Base-by-base conservation (phyloP, 2,888 invertebrate species). In the Nudaria mundana region DNA sequence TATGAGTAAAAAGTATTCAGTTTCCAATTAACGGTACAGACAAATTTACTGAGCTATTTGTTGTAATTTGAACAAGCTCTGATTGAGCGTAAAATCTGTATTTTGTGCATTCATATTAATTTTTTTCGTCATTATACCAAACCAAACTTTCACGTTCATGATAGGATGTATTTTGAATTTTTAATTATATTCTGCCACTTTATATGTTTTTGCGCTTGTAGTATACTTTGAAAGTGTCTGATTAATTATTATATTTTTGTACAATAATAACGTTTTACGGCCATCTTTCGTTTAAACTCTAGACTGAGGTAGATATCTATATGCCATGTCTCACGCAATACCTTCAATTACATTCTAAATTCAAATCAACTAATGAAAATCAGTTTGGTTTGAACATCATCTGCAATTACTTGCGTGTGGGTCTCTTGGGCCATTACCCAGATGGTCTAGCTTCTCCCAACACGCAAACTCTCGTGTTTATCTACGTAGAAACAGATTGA, bases 21-120 rank as follows among this genome's bases (percentile, higher is more conserved):
- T 73, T 78, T 81, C 73, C 81, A 81, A 81, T 81, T 81, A 81
- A 73, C 77, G 65, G 63, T 71, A 66, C 67, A 74, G 68, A 72
- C 71, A 74, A 78, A 81, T n/a, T n/a, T 81, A 70, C 73, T 67
- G 63, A 67, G 59, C 63, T 64, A 67, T 39, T 47, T 57, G 50
- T 36, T 41, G 63, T 72, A 70, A 71, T 70, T 71, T 63, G 51
- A 62, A 60, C 48, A 37, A 39, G 44, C 56, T 49, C 67, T 67
- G 71, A 75, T 76, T 73, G 70, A 66, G 60, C 57, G 60, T 51
- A 66, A 68, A 63, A 55, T 50, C 56, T 60, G 50, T 59, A 56
- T 54, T 61, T 64, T 42, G 46, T 41, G 36, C 43, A 52, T 56
- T 39, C 44, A 47, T 48, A 50, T 54, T 43, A 44, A 50, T 48